Conservation (phyloP, 2,888 invertebrate species). For the Microchrysa polita region DNA sequence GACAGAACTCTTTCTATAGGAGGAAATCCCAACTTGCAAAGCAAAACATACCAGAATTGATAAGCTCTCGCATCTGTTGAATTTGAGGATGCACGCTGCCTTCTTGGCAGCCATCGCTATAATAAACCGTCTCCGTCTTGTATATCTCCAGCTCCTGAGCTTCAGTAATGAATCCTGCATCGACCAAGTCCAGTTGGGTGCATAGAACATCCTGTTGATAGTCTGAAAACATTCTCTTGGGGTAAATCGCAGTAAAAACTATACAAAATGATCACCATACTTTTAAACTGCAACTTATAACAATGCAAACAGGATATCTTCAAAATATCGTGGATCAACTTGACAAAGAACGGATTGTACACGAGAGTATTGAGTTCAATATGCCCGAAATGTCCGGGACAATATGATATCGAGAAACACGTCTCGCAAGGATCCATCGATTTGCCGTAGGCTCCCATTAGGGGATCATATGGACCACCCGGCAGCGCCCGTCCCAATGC, state of each 20-base stretch:
- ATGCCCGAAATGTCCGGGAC: slow-evolving; percentile 95
- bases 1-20: too few species aligned
- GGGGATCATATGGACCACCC: slow-evolving; percentile 91
- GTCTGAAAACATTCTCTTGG: slow-evolving; percentile 54
- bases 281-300: slow-evolving; percentile 73
- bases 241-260: background rate
- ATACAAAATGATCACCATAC: slow-evolving; percentile 59
- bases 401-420: slow-evolving; percentile 75
- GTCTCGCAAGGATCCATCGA: slow-evolving; percentile 78
- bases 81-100: slow-evolving; percentile 64
- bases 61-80: slow-evolving; percentile 65
- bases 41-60: slow-evolving; percentile 51
- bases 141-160: slow-evolving; percentile 73
- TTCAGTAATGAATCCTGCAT: slow-evolving; percentile 77
- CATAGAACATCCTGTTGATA: slow-evolving; percentile 60
- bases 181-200: slow-evolving; percentile 77
- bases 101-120: slow-evolving; percentile 57
- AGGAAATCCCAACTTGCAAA: too few species aligned
- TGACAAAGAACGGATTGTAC: slow-evolving; percentile 90
- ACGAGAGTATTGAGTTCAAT: slow-evolving; percentile 89
- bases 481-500: slow-evolving; percentile 80
- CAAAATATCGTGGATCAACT: slow-evolving; percentile 74
- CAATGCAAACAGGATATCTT: slow-evolving; percentile 78
- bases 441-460: slow-evolving; percentile 70
- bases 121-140: slow-evolving; percentile 59